A percentile compares a stretch with the other conserved stretches of the same genome.
phyloP scores from a whole-genome alignment of 2,888 invertebrate species.

The Agrilus mali region DNA sequence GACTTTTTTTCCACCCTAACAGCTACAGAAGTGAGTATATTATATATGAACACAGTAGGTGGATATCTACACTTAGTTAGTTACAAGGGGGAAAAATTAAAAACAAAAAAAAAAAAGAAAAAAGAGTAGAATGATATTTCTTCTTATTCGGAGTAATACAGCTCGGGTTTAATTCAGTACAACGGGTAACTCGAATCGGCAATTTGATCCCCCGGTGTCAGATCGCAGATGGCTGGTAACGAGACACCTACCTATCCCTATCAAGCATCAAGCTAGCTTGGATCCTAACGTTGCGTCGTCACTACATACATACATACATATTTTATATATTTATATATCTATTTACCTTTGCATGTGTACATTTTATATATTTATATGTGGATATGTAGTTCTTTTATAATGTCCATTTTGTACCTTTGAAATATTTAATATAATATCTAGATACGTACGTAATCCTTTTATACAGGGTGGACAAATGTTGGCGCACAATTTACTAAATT shows the following conservation, averaged over 20 bases:
- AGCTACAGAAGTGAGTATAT: no score
- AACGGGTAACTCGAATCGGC: slow-evolving; percentile 11
- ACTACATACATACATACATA: slow-evolving; percentile 17
- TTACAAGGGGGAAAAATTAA: not conserved
- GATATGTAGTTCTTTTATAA: no score
- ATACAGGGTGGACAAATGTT: no score
- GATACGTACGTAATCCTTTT: no score
- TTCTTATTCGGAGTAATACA: slow-evolving; percentile 9
- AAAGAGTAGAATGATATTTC: slow-evolving; percentile 5
- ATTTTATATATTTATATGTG: no score
- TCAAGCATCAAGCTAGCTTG: slow-evolving; percentile 17
- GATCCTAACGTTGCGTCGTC: slow-evolving; percentile 17
- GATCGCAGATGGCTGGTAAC: slow-evolving; percentile 34
- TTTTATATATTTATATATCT: slow-evolving; percentile 12
- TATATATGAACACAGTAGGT: no score
- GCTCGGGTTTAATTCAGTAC: slow-evolving; percentile 23
- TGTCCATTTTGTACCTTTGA: no score
- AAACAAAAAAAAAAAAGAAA: not conserved
- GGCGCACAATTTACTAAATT: no score
- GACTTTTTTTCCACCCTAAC: no score
- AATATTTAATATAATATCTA: no score
- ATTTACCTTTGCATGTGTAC: no score
- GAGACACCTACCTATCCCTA: slow-evolving; percentile 24
- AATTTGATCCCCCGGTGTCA: slow-evolving; percentile 26
- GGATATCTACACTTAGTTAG: no score